These are phyloP conservation scores for Odocoileus hemionus DNA, from an alignment of 2,113 vertebrate species.

Conservation along the genomic window DNA sequence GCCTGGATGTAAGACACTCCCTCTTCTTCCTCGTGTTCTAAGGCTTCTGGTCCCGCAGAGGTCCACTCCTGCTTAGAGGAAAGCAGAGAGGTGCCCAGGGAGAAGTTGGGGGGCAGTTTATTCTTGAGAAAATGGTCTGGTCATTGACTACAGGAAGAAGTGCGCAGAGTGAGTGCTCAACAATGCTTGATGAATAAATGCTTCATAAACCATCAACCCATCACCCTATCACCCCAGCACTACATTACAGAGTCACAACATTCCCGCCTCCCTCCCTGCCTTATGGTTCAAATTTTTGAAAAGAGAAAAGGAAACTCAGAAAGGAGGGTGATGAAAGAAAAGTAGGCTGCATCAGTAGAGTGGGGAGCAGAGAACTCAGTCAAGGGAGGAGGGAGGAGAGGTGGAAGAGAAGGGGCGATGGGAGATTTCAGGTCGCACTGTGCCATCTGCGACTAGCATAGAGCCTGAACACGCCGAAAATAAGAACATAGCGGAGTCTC, in stretches of 20 bases:
- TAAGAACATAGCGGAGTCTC: not conserved
- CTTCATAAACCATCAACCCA: not conserved
- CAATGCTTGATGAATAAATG: not conserved
- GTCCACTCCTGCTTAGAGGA: not conserved
- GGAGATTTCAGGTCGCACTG: not conserved
- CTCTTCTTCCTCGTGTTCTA: not conserved
- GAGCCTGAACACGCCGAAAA: not conserved
- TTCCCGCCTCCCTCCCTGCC: not conserved
- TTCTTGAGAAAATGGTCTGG: not conserved
- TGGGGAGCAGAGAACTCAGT: not conserved
- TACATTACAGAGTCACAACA: not conserved
- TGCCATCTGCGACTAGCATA: not conserved
- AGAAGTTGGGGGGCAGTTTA: not conserved
- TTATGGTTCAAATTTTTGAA: not conserved
- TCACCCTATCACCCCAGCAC: not conserved
- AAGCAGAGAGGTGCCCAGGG: not conserved
- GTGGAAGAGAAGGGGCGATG: too few species aligned
- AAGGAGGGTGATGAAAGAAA: not conserved
- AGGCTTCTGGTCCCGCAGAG: not conserved
- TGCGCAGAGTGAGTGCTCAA: not conserved
- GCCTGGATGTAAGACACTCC: too few species aligned
- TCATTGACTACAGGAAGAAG: not conserved
- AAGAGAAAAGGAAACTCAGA: not conserved
- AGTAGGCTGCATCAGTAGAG: not conserved
- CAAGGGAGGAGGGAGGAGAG: too few species aligned